These are phyloP conservation scores for Neoniphon sammara DNA, from an alignment of 2,797 vertebrate species.

Conservation along the genomic window DNA sequence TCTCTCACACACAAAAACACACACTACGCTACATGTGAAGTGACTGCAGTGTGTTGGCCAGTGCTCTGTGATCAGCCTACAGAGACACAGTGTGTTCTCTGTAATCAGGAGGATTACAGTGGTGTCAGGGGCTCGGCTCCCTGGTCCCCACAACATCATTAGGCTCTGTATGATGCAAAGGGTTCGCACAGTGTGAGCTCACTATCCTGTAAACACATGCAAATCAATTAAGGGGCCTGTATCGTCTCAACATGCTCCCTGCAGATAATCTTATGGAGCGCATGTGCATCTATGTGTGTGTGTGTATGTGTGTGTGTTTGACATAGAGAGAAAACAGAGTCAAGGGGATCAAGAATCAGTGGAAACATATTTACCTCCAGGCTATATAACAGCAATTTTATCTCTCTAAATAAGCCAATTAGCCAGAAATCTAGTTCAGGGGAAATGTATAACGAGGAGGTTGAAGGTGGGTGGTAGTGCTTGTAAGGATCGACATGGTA, in stretches of 20 bases:
- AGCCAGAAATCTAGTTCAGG: constrained; percentile 46
- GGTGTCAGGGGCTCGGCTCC: constrained; percentile 61
- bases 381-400: constrained; percentile 48
- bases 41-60: constrained; percentile 48
- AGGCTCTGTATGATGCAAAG: constrained; percentile 69
- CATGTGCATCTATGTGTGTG: neutral
- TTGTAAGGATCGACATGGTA: too few species aligned
- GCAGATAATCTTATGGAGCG: constrained; percentile 30
- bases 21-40: constrained; percentile 32
- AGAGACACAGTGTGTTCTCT: constrained; percentile 48
- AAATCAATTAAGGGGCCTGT: constrained; percentile 65
- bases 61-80: constrained; percentile 63
- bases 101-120: constrained; percentile 72
- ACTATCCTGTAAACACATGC: constrained; percentile 68
- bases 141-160: constrained; percentile 59
- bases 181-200: constrained; percentile 69
- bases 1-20: constrained; percentile 17
- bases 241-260: constrained; percentile 46
- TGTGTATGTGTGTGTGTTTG: neutral
- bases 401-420: constrained; percentile 50
- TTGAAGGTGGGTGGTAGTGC: constrained; percentile 30
- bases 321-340: neutral
- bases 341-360: constrained; percentile 43
- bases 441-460: constrained; percentile 23
- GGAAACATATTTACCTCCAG: constrained; percentile 49